These are phyloP conservation scores for Eulemur macaco DNA, from an alignment of 2,113 vertebrate genomes.

Conservation along the genomic window DNA sequence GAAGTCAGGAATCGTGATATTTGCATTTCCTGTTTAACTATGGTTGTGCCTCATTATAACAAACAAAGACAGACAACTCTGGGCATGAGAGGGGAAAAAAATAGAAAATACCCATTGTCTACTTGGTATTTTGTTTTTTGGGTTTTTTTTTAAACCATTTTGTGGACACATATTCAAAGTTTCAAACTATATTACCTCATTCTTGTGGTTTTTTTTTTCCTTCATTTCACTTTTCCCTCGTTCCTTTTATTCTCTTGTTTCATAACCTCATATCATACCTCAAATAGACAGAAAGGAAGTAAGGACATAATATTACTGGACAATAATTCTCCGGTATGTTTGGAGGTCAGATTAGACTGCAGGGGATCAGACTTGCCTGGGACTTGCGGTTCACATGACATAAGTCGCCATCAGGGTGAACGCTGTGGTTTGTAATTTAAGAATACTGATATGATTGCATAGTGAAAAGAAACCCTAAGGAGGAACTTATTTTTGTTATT, in stretches of 20 bases:
- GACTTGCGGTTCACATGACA: background rate
- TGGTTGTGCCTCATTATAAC: background rate
- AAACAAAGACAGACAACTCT: background rate
- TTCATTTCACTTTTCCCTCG: background rate
- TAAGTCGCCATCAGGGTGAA: background rate
- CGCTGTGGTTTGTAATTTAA: background rate
- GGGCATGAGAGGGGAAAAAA: background rate
- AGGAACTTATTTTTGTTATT: background rate
- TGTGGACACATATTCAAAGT: background rate
- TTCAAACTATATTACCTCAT: background rate
- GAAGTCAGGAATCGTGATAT: background rate
- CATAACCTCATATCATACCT: background rate
- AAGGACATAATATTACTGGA: background rate
- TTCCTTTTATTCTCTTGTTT: background rate
- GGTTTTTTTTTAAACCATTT: background rate
- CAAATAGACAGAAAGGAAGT: background rate
- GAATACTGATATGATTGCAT: background rate
- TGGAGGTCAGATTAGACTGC: background rate
- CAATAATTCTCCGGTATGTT: background rate
- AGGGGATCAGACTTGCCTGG: background rate
- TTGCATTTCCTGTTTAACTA: slow-evolving; percentile 14
- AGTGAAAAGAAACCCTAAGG: background rate
- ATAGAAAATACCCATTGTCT: background rate
- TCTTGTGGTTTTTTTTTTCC: background rate
- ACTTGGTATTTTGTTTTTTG: background rate